A percentile compares a stretch with the other conserved stretches of the same genome.
phyloP scores from a whole-genome alignment of 53 echinoderm and acorn worm species.

The Arbacia lixula region DNA sequence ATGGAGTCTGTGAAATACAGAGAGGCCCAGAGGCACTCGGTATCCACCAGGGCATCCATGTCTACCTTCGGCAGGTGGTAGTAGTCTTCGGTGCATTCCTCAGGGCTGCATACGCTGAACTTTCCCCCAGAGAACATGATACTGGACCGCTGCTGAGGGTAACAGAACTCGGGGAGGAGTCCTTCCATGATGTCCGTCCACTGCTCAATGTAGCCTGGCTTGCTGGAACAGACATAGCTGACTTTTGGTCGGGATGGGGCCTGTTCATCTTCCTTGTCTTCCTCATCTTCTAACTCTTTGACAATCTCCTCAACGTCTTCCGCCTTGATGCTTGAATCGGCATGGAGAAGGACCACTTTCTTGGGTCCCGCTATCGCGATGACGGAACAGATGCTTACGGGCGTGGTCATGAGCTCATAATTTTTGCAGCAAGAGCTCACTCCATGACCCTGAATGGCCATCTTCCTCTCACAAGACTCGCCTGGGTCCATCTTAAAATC shows the following conservation, averaged over 20 bases:
- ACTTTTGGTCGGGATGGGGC: not conserved
- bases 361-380: conserved; percentile 4
- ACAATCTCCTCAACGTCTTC: conserved; percentile 24
- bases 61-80: conserved; percentile 37
- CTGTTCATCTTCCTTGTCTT: not conserved
- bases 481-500: not conserved
- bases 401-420: conserved; percentile 40
- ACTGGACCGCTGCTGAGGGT: conserved; percentile 26
- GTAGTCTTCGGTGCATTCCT: conserved; percentile 5
- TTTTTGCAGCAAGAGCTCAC: conserved; percentile 7
- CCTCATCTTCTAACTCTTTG: not conserved
- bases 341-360: conserved; percentile 36
- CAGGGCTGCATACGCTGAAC: conserved; percentile 15
- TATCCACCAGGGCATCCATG: conserved; percentile 45
- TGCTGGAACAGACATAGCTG: conserved; percentile 44
- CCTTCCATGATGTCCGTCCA: conserved; percentile 46
- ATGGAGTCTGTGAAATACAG: conserved; percentile 41
- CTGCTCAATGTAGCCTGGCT: not conserved
- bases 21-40: conserved; percentile 53
- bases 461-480: conserved; percentile 17
- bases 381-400: conserved; percentile 37
- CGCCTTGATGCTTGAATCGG: conserved; percentile 26
- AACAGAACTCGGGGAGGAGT: conserved; percentile 43
- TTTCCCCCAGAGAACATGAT: conserved; percentile 51
- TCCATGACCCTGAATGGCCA: conserved; percentile 42